Conservation (phyloP, 2,797 vertebrate species). For the Steatocranus sp. region DNA sequence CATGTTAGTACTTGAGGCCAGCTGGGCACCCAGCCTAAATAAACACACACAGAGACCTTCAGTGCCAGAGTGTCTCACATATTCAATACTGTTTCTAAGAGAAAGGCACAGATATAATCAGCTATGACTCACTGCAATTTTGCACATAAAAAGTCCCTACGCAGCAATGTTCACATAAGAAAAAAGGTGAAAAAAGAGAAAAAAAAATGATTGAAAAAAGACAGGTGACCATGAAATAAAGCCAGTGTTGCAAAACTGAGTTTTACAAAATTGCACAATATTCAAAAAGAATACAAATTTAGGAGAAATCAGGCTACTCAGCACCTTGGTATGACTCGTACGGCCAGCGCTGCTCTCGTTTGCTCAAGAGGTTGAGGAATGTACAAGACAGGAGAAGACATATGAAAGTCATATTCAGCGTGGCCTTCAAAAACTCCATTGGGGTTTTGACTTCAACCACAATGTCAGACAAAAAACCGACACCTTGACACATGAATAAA, state of each 20-base stretch:
- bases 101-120: not conserved
- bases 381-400: constrained; percentile 29
- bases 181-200: not conserved
- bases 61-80: not conserved
- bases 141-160: not conserved
- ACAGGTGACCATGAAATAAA: not conserved
- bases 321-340: not conserved
- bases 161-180: not conserved
- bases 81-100: not conserved
- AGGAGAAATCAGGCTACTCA: not conserved
- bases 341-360: not conserved
- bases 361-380: constrained; percentile 19
- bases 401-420: constrained; percentile 45
- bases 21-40: constrained; percentile 12
- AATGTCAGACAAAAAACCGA: constrained; percentile 39
- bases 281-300: not conserved
- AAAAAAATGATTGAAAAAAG: not conserved
- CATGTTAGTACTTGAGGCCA: constrained; percentile 9
- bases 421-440: constrained; percentile 4
- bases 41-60: constrained; percentile 4
- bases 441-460: constrained; percentile 46
- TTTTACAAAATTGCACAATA: constrained; percentile 6
- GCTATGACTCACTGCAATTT: not conserved
- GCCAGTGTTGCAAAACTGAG: not conserved
- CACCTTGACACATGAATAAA: constrained; percentile 56